Evolutionary conservation across 2,888 invertebrate genomes (phyloP).

Genomic region (Notocelia uddmanniana): DNA sequence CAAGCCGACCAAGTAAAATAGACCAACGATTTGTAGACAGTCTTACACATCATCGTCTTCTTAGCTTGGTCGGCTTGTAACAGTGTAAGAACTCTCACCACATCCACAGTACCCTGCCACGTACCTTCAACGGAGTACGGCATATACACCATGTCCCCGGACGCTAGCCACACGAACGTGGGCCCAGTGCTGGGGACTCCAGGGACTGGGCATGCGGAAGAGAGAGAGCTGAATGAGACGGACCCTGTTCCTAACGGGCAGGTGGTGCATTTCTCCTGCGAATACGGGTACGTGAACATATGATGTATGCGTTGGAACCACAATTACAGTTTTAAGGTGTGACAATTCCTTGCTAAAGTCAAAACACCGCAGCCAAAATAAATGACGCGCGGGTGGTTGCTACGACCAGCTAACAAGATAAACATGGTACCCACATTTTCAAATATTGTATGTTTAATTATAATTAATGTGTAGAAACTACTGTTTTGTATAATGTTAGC

Average conservation of each 20-base stretch:
- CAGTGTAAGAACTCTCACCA: not conserved
- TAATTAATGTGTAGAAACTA: no score
- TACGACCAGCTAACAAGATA: no score
- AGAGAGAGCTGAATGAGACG: constrained; percentile 85
- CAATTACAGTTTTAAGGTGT: no score
- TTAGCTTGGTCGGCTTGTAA: constrained; percentile 1
- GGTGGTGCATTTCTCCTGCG: constrained; percentile 91
- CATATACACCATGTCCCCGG: constrained; percentile 86
- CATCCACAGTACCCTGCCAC: constrained; percentile 87
- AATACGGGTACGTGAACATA: constrained; percentile 89
- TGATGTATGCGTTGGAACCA: no score
- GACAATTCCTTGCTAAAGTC: no score
- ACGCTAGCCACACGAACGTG: constrained; percentile 61
- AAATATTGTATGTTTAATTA: no score
- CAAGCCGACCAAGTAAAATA: not conserved
- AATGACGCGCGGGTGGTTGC: no score
- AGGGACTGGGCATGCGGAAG: constrained; percentile 72
- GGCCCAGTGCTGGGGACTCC: constrained; percentile 60
- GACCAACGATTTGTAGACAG: not conserved
- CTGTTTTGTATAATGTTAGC: no score
- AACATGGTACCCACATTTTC: no score
- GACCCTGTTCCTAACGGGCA: constrained; percentile 89
- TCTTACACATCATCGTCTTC: not conserved
- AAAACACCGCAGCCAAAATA: no score
- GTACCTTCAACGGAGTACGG: constrained; percentile 90